phyloP scores from a whole-genome alignment of 2,797 vertebrate species.

The Triplophysa yarkandensis region DNA sequence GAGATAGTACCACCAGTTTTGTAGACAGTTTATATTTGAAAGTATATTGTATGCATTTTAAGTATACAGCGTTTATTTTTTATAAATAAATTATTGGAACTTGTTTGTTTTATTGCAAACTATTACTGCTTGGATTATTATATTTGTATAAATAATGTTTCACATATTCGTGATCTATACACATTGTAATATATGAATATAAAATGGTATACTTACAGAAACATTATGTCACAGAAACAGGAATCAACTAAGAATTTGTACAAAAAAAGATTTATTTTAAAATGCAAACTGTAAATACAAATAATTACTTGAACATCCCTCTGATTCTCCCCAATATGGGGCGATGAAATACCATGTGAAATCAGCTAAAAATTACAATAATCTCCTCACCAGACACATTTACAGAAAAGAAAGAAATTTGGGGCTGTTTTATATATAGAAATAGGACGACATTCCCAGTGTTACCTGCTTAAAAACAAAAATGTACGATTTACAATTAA shows the following conservation, averaged over 20 bases:
- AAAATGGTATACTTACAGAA: background rate
- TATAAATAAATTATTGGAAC: conserved; percentile 78
- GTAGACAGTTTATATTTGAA: conserved; percentile 41
- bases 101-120: background rate
- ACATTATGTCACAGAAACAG: background rate
- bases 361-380: conserved; percentile 69
- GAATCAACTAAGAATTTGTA: conserved; percentile 51
- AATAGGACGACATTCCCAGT: conserved; percentile 51
- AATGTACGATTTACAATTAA: conserved; percentile 4
- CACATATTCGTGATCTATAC: no score
- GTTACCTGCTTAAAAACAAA: conserved; percentile 66
- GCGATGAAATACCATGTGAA: conserved; percentile 73
- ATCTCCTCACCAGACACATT: conserved; percentile 74
- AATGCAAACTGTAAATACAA: conserved; percentile 72
- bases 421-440: conserved; percentile 35
- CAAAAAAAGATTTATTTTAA: conserved; percentile 70
- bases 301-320: conserved; percentile 62
- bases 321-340: conserved; percentile 82
- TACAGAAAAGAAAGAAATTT: conserved; percentile 67
- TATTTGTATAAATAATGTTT: background rate
- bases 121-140: background rate
- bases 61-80: conserved; percentile 66
- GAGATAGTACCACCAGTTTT: conserved; percentile 49
- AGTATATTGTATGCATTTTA: conserved; percentile 58
- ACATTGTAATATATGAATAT: no score